These are phyloP conservation scores for Lycophotia porphyrea DNA, from an alignment of 2,888 invertebrate genomes.

Conservation along the genomic window DNA sequence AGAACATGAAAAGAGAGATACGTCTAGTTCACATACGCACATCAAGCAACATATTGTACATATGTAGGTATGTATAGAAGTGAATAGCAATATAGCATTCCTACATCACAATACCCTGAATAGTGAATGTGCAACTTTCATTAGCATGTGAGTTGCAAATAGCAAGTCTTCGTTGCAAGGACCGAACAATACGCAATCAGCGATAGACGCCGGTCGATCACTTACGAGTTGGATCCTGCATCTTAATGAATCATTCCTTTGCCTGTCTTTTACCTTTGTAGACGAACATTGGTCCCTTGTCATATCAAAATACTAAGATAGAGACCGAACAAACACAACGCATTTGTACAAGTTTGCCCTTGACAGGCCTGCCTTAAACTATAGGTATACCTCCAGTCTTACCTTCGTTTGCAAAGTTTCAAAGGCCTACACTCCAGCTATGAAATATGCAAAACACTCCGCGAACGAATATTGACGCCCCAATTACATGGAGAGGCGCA, in stretches of 20 bases:
- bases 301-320: constrained; percentile 40
- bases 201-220: constrained; percentile 29
- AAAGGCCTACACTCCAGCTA: constrained; percentile 62
- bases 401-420: constrained; percentile 48
- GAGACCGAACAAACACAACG: constrained; percentile 21
- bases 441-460: constrained; percentile 80
- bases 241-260: constrained; percentile 37
- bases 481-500: constrained; percentile 78
- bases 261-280: constrained; percentile 15
- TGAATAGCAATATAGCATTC: constrained; percentile 16
- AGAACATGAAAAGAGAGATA: constrained; percentile 10
- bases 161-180: constrained; percentile 36
- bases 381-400: constrained; percentile 29
- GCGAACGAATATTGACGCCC: constrained; percentile 79
- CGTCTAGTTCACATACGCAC: not conserved
- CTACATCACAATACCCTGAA: constrained; percentile 38
- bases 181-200: constrained; percentile 60
- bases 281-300: constrained; percentile 40
- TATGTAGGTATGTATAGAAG: not conserved
- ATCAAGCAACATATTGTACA: not conserved
- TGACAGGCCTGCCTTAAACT: constrained; percentile 59
- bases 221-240: constrained; percentile 32
- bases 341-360: constrained; percentile 45
- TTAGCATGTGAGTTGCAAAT: constrained; percentile 59
- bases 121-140: constrained; percentile 45